Percentiles rank a stretch among this genome's conserved stretches.
phyloP scores from a whole-genome alignment of 2,797 vertebrate genomes.

The Microcaecilia unicolor region DNA sequence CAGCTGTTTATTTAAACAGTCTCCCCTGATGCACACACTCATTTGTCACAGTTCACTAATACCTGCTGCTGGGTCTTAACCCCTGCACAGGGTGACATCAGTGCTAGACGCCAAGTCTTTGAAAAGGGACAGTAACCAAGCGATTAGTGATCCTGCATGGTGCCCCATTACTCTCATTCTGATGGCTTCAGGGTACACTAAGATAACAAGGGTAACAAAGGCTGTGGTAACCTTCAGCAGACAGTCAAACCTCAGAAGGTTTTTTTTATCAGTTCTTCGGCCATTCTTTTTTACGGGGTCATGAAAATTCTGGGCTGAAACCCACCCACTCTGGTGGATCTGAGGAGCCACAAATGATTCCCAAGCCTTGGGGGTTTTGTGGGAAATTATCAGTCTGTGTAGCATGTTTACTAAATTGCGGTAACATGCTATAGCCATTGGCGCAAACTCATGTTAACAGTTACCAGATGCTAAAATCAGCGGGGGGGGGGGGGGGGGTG shows the following conservation, averaged over 20 bases:
- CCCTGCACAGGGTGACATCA: not conserved
- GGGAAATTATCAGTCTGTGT: not conserved
- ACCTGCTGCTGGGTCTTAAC: conserved; percentile 38
- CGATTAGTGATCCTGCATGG: conserved; percentile 28
- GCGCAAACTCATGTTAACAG: too few species aligned
- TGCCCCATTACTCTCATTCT: conserved; percentile 36
- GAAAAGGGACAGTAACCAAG: conserved; percentile 17
- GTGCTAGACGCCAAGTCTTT: not conserved
- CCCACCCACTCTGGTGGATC: too few species aligned
- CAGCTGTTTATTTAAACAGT: conserved; percentile 51
- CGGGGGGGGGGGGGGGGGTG: too few species aligned
- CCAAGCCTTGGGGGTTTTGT: too few species aligned
- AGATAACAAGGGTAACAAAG: conserved; percentile 38
- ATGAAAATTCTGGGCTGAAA: too few species aligned
- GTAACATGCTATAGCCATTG: too few species aligned
- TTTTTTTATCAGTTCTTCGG: not conserved
- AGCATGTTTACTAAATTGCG: too few species aligned
- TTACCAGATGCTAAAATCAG: too few species aligned
- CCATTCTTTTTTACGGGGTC: not conserved
- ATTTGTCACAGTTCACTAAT: conserved; percentile 47
- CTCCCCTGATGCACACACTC: conserved; percentile 40
- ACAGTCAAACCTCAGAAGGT: too few species aligned
- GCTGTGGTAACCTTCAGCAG: conserved; percentile 9
- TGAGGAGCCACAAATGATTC: too few species aligned
- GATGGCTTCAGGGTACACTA: conserved; percentile 31